Conservation (phyloP, 2,888 invertebrate species). For the Drepanosiphum platanoidis region DNA sequence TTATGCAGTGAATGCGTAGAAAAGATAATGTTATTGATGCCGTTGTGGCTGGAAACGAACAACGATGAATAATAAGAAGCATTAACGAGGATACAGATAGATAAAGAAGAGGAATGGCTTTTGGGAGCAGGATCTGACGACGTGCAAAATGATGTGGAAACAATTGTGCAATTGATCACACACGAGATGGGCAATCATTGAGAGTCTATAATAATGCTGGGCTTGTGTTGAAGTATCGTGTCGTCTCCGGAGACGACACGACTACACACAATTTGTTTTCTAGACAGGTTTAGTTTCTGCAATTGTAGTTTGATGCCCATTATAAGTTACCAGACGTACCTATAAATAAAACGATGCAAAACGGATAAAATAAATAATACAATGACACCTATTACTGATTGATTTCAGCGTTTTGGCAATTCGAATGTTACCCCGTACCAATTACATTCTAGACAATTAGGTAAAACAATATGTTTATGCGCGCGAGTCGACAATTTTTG, state of each 20-base stretch:
- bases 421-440: too few relatives aligned
- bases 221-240: slow-evolving; percentile 13
- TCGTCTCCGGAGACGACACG: slow-evolving; percentile 28
- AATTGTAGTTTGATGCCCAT: slow-evolving; percentile 23
- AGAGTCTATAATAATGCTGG: slow-evolving; percentile 40
- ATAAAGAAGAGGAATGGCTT: slow-evolving; percentile 44
- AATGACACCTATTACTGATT: not conserved
- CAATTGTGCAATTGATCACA: slow-evolving; percentile 52
- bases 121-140: slow-evolving; percentile 38
- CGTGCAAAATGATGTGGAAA: slow-evolving; percentile 46
- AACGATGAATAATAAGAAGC: slow-evolving; percentile 34
- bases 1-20: slow-evolving; percentile 1
- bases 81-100: slow-evolving; percentile 45
- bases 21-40: slow-evolving; percentile 24
- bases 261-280: slow-evolving; percentile 54
- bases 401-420: not conserved
- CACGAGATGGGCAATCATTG: slow-evolving; percentile 33
- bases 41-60: slow-evolving; percentile 5
- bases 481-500: too few relatives aligned
- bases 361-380: not conserved
- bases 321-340: slow-evolving; percentile 12
- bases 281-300: slow-evolving; percentile 51
- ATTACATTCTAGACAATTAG: too few relatives aligned
- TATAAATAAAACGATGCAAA: not conserved
- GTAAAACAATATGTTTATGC: too few relatives aligned